Evolutionary conservation across 92 coral and sea anemone genomes (phyloP), one percentile per base, ranked within the genome.

Genomic region (Phymanthus crucifer): DNA sequence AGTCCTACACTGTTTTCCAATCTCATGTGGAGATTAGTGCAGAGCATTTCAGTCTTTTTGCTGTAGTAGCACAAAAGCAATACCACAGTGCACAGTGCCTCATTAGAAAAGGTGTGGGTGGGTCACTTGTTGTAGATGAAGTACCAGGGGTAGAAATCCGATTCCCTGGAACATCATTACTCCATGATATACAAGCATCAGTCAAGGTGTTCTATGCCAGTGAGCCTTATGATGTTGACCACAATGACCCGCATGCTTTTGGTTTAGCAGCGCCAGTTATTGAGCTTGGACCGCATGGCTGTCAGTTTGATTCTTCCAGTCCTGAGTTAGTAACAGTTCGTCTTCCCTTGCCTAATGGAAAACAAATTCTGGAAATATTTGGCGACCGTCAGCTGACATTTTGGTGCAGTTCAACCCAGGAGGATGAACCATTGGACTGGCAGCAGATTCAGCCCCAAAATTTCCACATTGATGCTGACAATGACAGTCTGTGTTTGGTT

Each of bases 211-310:
- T 95, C 71, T 95, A 92, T 84, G 94, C 95, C 32, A 97, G 91
- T 83, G 93, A 88, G 45, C 97, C 99, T 29, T 95, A 90, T 74
- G 97, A 95, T 68, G 97, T 90, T 1, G 91, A 95, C 56, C 99
- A 95, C 70, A 43, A 72, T 69, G 94, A 93, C 61, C 87, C 89
- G 3, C 56, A 36, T 2, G 87, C 95, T 7, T 75, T 78, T 77
- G 99, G 94, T 7, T 83, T 93, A 26, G 99, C 99, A 10, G 85
- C 99, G 1, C 99, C 99, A 8, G 97, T 93, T 26, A 87, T 93
- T 12, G 86, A 93, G 31, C 83, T 95, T 31, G 97, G 99, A 1
- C 99, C 99, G 21, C 94, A 93, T 84, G 97, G 97, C 6, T 91
- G 97, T 70, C 78, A 90, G 75, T 95, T 93, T 81, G 82, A 93